Percentiles rank a stretch among this genome's conserved stretches.
These are phyloP conservation scores for Corticium candelabrum DNA, from an alignment of 37 sponge, comb jelly and placozoan genomes.

Conservation along the genomic window DNA sequence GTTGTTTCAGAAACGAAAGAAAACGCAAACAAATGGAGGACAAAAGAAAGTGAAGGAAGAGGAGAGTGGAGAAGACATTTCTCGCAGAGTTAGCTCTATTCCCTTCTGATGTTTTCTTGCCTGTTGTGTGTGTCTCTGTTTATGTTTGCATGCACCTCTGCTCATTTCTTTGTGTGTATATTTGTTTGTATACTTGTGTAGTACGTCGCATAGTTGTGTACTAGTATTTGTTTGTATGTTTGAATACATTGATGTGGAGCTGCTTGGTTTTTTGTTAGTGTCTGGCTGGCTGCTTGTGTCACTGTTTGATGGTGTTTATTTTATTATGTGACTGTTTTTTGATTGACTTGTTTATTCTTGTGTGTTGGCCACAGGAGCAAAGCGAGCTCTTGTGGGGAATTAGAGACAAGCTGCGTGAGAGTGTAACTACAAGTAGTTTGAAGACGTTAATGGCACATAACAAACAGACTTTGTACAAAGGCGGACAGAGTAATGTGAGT, in stretches of 20 bases:
- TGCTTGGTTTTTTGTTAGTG: too few species aligned
- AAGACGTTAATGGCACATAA: slow-evolving; percentile 52
- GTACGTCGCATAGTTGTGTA: too few species aligned
- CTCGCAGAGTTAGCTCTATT: background rate
- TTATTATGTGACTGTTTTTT: too few species aligned
- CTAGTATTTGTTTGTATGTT: too few species aligned
- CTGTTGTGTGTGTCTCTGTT: background rate
- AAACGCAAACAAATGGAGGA: background rate
- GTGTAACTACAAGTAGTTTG: slow-evolving; percentile 25
- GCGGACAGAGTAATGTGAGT: slow-evolving; percentile 67
- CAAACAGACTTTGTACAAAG: slow-evolving; percentile 47
- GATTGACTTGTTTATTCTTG: too few species aligned
- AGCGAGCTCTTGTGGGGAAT: slow-evolving; percentile 62
- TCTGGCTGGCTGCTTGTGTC: too few species aligned
- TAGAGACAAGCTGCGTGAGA: slow-evolving; percentile 41
- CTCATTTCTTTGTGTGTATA: too few species aligned
- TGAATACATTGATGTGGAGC: too few species aligned
- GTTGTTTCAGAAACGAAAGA: slow-evolving; percentile 13
- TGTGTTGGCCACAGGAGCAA: slow-evolving; percentile 78
- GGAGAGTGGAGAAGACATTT: slow-evolving; percentile 19
- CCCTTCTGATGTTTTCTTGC: too few species aligned
- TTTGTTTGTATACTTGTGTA: too few species aligned
- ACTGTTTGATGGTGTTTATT: too few species aligned
- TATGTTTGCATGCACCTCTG: too few species aligned
- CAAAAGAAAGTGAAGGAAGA: slow-evolving; percentile 62